These are phyloP conservation scores for Bombyx mandarina DNA, from an alignment of 1,140 invertebrate species.

Conservation along the genomic window DNA sequence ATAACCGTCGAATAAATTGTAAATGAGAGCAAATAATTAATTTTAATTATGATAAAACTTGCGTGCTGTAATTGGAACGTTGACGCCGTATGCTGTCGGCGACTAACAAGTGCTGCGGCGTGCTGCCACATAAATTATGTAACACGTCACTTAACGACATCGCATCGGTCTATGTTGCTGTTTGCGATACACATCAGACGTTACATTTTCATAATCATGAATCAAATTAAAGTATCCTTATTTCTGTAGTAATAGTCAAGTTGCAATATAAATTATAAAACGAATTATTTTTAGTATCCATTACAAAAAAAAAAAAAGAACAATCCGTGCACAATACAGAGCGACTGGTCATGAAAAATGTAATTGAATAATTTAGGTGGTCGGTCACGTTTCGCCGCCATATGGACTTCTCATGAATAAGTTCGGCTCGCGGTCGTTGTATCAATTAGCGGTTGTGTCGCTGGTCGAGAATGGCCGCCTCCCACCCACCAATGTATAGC, in stretches of 20 bases:
- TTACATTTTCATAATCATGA: too few species aligned
- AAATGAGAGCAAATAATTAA: too few species aligned
- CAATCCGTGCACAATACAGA: constrained; percentile 3
- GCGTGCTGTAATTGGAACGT: constrained; percentile 35
- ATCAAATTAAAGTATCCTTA: too few species aligned
- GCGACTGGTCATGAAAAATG: constrained; percentile 50
- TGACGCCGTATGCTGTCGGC: constrained; percentile 30
- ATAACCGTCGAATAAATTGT: too few species aligned
- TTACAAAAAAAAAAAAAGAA: too few species aligned
- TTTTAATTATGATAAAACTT: constrained; percentile 9
- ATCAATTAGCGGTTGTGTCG: constrained; percentile 68
- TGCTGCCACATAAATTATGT: constrained; percentile 63
- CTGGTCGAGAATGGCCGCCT: constrained; percentile 37
- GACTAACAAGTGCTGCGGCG: constrained; percentile 41
- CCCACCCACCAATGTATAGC: constrained; percentile 17
- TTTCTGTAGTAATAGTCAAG: too few species aligned
- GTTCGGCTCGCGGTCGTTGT: constrained; percentile 56
- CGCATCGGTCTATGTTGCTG: constrained; percentile 32
- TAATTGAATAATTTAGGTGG: constrained; percentile 67
- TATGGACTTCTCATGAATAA: constrained; percentile 70
- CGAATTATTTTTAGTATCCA: too few species aligned
- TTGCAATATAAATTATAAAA: too few species aligned
- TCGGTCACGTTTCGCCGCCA: constrained; percentile 61
- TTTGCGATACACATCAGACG: too few species aligned
- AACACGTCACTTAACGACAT: constrained; percentile 52